Evolutionary conservation across 1,140 invertebrate genomes (phyloP), one percentile per base, ranked within the genome.

Genomic region (Diachasmimorpha longicaudata): DNA sequence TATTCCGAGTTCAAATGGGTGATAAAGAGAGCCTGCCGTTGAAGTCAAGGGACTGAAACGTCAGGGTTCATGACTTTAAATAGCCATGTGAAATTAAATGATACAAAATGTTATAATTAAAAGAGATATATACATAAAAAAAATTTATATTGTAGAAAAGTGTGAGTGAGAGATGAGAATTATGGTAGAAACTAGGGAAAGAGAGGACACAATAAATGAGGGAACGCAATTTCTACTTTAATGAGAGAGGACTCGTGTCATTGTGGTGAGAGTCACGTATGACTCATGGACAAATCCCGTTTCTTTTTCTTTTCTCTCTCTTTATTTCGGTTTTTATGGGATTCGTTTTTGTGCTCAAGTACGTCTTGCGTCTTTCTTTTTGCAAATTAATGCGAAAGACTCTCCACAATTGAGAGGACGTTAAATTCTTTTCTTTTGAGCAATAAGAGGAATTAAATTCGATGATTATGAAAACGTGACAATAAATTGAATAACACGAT

Each of bases 401-500:
- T 13, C 37, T 19, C 11, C 16, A 67, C 14, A 52, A 52, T 66
- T 16, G 46, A 75, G 42, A 52, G 44, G 42, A 74, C n/a, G 66
- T 75, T 37, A 5, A 75, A 52, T 75, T 63, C 21, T 25, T 31
- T 63, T 31, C 14, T 55, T 25, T 69, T 44, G 31, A 36, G 16
- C 14, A 21, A 36, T 58, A 76, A 36, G 70, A 70, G 68, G 74
- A 71, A 80, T 73, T 77, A 76, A 74, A 79, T 76, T 80, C 25
- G n/a, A 52, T 16, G 48, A 19, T 52, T 52, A 16, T 6, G 78
- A 78, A 79, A 79, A 79, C 72, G 78, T 71, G 81, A 84, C 79
- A 84, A 83, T 83, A 84, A 83, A 75, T 78, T 78, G 5, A 52
- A n/a, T 81, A 77, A 71, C 21, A 42, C 55, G 79, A 81, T 71